These are phyloP conservation scores for Eulemur rubriventer DNA, from an alignment of 2,797 vertebrate species.

Conservation along the genomic window DNA sequence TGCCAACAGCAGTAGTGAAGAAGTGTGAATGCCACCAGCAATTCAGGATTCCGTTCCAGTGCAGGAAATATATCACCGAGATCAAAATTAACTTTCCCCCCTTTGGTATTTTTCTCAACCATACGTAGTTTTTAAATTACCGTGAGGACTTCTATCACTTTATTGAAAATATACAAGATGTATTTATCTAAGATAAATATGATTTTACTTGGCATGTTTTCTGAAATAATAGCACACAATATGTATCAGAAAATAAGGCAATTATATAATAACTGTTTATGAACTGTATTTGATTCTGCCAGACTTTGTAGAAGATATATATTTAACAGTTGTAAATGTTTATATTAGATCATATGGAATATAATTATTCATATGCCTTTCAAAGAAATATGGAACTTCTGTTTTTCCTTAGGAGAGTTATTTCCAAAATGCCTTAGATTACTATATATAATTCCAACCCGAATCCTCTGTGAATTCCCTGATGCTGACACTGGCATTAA, in stretches of 20 bases:
- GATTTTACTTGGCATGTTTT: conserved; percentile 67
- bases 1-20: background rate
- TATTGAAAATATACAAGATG: conserved; percentile 72
- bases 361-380: conserved; percentile 57
- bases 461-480: background rate
- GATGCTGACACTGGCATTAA: background rate
- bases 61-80: conserved; percentile 29
- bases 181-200: conserved; percentile 74
- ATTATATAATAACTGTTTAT: conserved; percentile 61
- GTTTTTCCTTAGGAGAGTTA: background rate
- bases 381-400: conserved; percentile 9
- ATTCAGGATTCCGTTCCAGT: conserved; percentile 7
- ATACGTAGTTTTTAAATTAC: conserved; percentile 73
- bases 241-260: conserved; percentile 68
- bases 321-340: conserved; percentile 76
- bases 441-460: background rate
- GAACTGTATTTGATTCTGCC: conserved; percentile 60
- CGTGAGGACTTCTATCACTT: conserved; percentile 62
- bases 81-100: conserved; percentile 31
- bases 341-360: conserved; percentile 73
- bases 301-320: conserved; percentile 66
- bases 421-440: background rate
- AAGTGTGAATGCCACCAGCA: conserved; percentile 40
- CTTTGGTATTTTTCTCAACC: conserved; percentile 68
- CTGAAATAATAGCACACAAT: conserved; percentile 64